Conservation (phyloP, 2,888 invertebrate species). For the Ceramica pisi region DNA sequence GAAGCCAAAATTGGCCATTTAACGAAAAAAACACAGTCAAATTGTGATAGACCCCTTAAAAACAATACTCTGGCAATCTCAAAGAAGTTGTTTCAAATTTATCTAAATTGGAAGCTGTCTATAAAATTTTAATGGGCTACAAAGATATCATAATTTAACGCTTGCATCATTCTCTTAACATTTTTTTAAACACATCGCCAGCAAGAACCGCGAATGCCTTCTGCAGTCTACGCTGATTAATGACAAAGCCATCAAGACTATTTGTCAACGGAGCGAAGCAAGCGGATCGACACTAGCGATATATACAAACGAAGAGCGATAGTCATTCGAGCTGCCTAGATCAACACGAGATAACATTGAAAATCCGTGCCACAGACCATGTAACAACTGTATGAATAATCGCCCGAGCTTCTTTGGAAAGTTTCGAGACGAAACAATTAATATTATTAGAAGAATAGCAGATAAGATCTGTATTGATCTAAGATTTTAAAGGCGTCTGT, state of each 20-base stretch:
- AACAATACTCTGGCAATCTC: too few species aligned
- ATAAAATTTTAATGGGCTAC: too few species aligned
- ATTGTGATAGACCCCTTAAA: too few species aligned
- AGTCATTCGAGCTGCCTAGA: constrained; percentile 57
- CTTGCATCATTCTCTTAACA: neutral
- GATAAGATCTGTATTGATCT: constrained; percentile 59
- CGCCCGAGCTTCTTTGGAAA: constrained; percentile 31
- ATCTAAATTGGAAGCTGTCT: too few species aligned
- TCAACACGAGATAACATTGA: constrained; percentile 66
- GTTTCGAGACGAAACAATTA: constrained; percentile 57
- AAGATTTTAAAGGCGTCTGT: constrained; percentile 41
- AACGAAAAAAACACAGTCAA: too few species aligned
- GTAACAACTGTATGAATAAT: constrained; percentile 58
- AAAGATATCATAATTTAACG: neutral
- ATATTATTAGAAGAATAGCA: constrained; percentile 48
- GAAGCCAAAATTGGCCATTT: too few species aligned
- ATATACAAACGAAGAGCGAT: constrained; percentile 69
- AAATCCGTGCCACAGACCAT: constrained; percentile 35
- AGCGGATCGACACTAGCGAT: constrained; percentile 69
- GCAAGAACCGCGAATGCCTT: constrained; percentile 24
- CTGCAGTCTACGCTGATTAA: constrained; percentile 70
- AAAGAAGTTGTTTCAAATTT: too few species aligned
- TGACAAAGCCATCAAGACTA: constrained; percentile 67
- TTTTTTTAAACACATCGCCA: neutral
- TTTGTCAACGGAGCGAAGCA: constrained; percentile 74